A percentile compares a stretch with the other conserved stretches of the same genome.
Conservation (phyloP, 2,797 vertebrate genomes). For the Acanthornis magna region DNA sequence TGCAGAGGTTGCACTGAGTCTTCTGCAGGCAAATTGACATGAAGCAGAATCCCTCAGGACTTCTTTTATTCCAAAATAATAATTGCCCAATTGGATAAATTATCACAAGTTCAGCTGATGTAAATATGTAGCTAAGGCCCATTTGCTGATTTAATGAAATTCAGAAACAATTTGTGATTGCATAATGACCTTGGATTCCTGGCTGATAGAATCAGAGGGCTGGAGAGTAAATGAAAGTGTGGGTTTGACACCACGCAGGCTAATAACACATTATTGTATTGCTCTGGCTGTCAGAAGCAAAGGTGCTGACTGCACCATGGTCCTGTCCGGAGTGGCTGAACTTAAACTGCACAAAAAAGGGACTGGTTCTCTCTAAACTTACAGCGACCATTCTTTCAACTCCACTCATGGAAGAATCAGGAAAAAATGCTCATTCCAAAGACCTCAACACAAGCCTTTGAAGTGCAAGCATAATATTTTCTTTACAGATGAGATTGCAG, state of each 20-base stretch:
- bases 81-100: slow-evolving; percentile 28
- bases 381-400: not conserved
- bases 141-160: slow-evolving; percentile 67
- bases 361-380: not conserved
- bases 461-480: slow-evolving; percentile 49
- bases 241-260: not conserved
- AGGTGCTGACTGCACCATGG: not conserved
- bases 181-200: slow-evolving; percentile 54
- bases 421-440: not conserved
- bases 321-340: not conserved
- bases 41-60: not conserved
- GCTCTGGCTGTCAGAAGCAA: not conserved
- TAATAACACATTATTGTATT: not conserved
- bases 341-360: not conserved
- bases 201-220: slow-evolving; percentile 18
- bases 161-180: slow-evolving; percentile 53
- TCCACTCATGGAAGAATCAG: not conserved
- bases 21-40: not conserved
- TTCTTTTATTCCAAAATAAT: not conserved
- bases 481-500: slow-evolving; percentile 12
- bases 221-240: slow-evolving; percentile 7
- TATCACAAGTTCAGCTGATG: slow-evolving; percentile 35
- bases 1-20: not conserved
- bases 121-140: slow-evolving; percentile 31
- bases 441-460: slow-evolving; percentile 1